Evolutionary conservation across 2,797 vertebrate species (phyloP).

Genomic region (Acanthis flammea): DNA sequence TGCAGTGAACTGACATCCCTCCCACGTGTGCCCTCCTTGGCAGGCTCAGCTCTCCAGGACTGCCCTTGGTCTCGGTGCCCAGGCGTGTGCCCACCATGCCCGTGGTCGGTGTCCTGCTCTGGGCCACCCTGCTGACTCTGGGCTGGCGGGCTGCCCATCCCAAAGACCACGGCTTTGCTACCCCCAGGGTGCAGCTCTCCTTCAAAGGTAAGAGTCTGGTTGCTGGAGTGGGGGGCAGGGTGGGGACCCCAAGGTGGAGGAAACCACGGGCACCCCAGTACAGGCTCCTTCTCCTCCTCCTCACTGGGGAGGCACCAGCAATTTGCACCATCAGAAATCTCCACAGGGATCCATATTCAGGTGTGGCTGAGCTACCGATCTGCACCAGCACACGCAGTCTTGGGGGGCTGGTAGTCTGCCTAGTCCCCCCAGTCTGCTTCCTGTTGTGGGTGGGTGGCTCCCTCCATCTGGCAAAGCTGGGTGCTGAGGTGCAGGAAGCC

Average conservation of each 20-base stretch:
- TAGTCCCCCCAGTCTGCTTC: neutral
- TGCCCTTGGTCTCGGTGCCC: neutral
- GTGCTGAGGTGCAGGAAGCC: neutral
- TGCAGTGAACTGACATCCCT: neutral
- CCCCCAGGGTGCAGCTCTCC: conserved; percentile 74
- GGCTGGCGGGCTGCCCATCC: conserved; percentile 69
- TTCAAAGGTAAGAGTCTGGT: conserved; percentile 74
- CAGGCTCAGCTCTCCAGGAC: conserved; percentile 49
- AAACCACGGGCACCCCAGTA: neutral
- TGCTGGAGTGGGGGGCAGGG: neutral
- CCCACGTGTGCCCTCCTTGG: neutral
- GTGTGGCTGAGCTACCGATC: neutral
- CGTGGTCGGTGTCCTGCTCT: conserved; percentile 69
- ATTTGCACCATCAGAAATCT: neutral
- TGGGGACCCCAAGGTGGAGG: neutral
- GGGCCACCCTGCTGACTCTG: conserved; percentile 74
- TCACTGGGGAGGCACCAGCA: neutral
- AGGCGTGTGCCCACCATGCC: conserved; percentile 69
- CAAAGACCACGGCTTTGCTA: conserved; percentile 69
- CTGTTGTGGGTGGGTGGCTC: neutral
- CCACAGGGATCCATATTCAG: neutral
- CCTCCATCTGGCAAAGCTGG: conserved; percentile 16
- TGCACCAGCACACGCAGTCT: neutral
- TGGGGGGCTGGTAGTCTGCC: neutral
- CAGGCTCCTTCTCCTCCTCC: neutral